These are phyloP conservation scores for Cyclina sinensis DNA, from an alignment of 1,140 invertebrate species.

Conservation along the genomic window DNA sequence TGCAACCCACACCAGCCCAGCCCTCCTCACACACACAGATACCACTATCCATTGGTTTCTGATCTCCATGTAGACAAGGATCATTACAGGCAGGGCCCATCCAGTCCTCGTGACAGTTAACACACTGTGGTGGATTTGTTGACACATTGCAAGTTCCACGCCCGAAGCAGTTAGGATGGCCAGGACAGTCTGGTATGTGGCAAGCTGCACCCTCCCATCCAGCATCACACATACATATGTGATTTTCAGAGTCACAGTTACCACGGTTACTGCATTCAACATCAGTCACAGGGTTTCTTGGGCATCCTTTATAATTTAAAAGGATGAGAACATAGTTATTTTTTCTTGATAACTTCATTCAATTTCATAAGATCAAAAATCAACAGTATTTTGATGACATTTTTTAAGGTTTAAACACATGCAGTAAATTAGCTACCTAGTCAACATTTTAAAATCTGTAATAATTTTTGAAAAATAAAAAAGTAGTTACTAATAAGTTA, in stretches of 20 bases:
- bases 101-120: constrained; percentile 75
- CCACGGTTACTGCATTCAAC: constrained; percentile 79
- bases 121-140: constrained; percentile 75
- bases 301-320: constrained; percentile 71
- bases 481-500: too few relatives aligned
- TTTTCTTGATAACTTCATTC: too few relatives aligned
- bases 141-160: constrained; percentile 74
- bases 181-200: constrained; percentile 81
- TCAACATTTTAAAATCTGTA: too few relatives aligned
- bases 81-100: constrained; percentile 81
- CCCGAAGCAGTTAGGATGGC: constrained; percentile 77
- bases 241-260: constrained; percentile 77
- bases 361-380: too few relatives aligned
- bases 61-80: constrained; percentile 77
- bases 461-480: too few relatives aligned
- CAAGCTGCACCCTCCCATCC: constrained; percentile 80
- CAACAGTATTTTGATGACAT: too few relatives aligned
- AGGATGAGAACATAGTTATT: too few relatives aligned
- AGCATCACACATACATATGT: constrained; percentile 75
- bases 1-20: constrained; percentile 79
- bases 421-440: too few relatives aligned
- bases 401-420: too few relatives aligned
- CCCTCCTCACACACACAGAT: constrained; percentile 78
- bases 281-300: constrained; percentile 73
- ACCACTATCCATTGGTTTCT: constrained; percentile 73